A percentile compares a stretch with the other conserved stretches of the same genome.
phyloP scores from a whole-genome alignment of 2,888 invertebrate genomes.

The Anorthoa munda region DNA sequence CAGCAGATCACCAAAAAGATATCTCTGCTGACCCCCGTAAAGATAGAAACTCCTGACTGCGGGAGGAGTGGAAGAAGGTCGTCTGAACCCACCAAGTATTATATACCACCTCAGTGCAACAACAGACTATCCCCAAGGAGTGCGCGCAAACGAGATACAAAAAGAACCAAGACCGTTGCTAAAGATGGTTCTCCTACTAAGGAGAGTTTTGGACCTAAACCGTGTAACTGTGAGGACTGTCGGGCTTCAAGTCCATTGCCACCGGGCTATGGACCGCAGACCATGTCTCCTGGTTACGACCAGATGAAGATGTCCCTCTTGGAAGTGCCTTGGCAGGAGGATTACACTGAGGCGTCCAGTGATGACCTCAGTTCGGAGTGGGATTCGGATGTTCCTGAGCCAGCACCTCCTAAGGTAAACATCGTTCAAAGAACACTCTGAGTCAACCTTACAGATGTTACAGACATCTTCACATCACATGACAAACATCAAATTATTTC shows the following conservation, averaged over 20 bases:
- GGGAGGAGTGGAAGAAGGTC: constrained; percentile 83
- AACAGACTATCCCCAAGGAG: constrained; percentile 87
- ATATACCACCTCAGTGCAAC: constrained; percentile 88
- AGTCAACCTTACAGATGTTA: not conserved
- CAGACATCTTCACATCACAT: not conserved
- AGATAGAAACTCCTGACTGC: constrained; percentile 86
- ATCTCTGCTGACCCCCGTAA: constrained; percentile 86
- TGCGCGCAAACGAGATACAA: constrained; percentile 84
- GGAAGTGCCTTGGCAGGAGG: constrained; percentile 94
- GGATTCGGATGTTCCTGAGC: constrained; percentile 95
- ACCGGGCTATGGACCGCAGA: constrained; percentile 86
- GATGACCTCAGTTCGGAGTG: constrained; percentile 98
- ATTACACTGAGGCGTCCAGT: constrained; percentile 97
- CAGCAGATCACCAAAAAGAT: constrained; percentile 86
- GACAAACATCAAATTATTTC: not conserved
- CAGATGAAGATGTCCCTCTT: constrained; percentile 95
- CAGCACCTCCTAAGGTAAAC: constrained; percentile 85
- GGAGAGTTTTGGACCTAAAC: constrained; percentile 82
- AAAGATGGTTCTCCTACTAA: constrained; percentile 79
- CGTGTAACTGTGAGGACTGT: constrained; percentile 88
- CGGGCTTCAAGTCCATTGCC: constrained; percentile 90
- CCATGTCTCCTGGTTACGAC: constrained; percentile 93
- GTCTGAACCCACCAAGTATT: constrained; percentile 86
- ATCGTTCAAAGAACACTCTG: constrained; percentile 65
- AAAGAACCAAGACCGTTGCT: constrained; percentile 79